These are phyloP conservation scores for Tetragonisca angustula DNA, from an alignment of 2,888 invertebrate species.

Conservation along the genomic window DNA sequence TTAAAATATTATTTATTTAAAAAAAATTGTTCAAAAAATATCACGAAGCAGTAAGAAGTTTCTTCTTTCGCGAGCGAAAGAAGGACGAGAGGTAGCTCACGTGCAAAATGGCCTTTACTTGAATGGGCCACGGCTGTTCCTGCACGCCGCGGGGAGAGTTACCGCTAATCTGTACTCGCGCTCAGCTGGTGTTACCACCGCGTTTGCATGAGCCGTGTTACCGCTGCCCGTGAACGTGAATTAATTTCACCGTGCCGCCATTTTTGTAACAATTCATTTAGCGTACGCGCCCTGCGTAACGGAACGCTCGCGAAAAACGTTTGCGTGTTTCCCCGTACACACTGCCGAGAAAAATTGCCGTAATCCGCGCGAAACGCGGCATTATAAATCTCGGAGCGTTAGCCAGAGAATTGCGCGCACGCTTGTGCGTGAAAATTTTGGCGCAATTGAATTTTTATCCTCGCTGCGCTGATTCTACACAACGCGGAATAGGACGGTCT, in stretches of 20 bases:
- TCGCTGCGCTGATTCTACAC: background rate
- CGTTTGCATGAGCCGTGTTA: conserved; percentile 13
- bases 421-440: background rate
- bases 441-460: background rate
- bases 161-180: conserved; percentile 75
- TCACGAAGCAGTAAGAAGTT: too few species aligned
- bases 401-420: background rate
- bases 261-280: conserved; percentile 1
- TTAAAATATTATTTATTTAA: too few species aligned
- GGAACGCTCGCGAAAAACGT: background rate
- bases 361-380: background rate
- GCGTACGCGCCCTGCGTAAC: background rate
- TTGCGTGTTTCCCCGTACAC: background rate
- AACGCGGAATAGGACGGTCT: background rate
- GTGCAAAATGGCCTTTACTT: conserved; percentile 70
- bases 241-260: conserved; percentile 5
- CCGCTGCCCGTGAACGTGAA: conserved; percentile 13
- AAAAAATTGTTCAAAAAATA: too few species aligned
- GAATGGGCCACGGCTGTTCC: conserved; percentile 68
- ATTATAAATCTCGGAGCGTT: background rate
- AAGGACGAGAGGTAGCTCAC: conserved; percentile 53
- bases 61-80: background rate
- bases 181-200: conserved; percentile 57
- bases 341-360: background rate
- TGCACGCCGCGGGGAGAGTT: conserved; percentile 66